Evolutionary conservation across 2,888 invertebrate species (phyloP).

Genomic region (Callosobruchus maculatus): DNA sequence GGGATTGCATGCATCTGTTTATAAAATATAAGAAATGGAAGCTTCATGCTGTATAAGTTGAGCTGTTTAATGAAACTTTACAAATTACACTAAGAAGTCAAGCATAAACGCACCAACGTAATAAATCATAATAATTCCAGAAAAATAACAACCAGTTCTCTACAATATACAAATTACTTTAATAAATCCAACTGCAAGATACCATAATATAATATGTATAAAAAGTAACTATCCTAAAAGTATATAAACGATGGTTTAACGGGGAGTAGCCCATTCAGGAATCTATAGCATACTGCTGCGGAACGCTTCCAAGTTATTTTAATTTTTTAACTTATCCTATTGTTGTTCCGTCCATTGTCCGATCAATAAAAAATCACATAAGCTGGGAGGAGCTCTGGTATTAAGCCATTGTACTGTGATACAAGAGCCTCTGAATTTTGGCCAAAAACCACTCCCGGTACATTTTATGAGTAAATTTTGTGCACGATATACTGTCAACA

Average conservation of each 20-base stretch:
- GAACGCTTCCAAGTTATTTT: no score
- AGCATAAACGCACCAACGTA: neutral
- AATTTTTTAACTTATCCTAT: no score
- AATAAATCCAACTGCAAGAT: neutral
- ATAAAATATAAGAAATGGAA: slow-evolving; percentile 4
- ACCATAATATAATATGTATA: slow-evolving; percentile 1
- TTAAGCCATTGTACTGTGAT: no score
- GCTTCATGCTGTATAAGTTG: slow-evolving; percentile 36
- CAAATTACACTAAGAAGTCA: slow-evolving; percentile 1
- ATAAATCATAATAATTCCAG: neutral
- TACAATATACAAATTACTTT: neutral
- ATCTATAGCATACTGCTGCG: neutral
- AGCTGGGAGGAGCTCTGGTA: no score
- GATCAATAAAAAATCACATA: no score
- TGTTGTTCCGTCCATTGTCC: no score
- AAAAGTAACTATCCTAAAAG: slow-evolving; percentile 7
- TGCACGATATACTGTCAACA: no score
- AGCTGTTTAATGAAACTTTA: slow-evolving; percentile 44
- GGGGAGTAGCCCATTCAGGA: neutral
- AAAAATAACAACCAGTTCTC: neutral
- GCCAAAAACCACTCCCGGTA: no score
- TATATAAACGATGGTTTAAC: slow-evolving; percentile 5
- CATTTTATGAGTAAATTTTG: no score
- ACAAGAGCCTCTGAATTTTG: no score
- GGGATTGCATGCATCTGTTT: slow-evolving; percentile 6